phyloP scores from a whole-genome alignment of 2,888 invertebrate species.

The Drosophila eohydei region DNA sequence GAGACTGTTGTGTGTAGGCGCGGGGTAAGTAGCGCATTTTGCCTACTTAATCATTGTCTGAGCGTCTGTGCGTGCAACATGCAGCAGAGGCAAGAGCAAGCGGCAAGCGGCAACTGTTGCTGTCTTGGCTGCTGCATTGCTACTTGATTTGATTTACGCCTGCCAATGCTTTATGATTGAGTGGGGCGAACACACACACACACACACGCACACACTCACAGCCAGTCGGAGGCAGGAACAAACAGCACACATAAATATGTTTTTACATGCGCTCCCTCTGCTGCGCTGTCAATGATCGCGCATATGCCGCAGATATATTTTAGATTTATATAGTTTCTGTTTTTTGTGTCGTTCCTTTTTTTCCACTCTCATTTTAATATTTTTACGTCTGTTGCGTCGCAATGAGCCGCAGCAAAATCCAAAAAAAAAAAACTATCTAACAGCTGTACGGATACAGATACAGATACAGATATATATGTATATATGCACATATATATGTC shows the following conservation, averaged over 20 bases:
- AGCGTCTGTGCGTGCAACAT: slow-evolving; percentile 75
- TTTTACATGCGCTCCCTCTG: slow-evolving; percentile 46
- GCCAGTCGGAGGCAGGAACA: slow-evolving; percentile 39
- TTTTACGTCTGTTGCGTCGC: slow-evolving; percentile 84
- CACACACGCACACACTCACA: slow-evolving; percentile 8
- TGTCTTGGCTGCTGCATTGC: slow-evolving; percentile 49
- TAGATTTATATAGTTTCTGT: slow-evolving; percentile 56
- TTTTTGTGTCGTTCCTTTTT: slow-evolving; percentile 13
- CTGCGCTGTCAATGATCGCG: slow-evolving; percentile 57
- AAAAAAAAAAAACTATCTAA: slow-evolving; percentile 34
- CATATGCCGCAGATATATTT: slow-evolving; percentile 73
- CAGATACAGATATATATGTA: background rate
- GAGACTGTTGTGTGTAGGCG: slow-evolving; percentile 25
- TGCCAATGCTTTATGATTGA: slow-evolving; percentile 80
- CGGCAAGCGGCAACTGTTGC: slow-evolving; percentile 42
- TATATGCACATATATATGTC: background rate
- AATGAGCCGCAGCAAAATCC: slow-evolving; percentile 83
- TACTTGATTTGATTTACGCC: slow-evolving; percentile 81
- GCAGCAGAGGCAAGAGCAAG: slow-evolving; percentile 56
- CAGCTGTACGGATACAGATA: slow-evolving; percentile 50
- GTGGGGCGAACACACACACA: slow-evolving; percentile 59
- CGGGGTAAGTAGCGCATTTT: slow-evolving; percentile 63
- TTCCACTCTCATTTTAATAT: slow-evolving; percentile 61
- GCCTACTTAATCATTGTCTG: slow-evolving; percentile 79
- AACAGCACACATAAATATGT: slow-evolving; percentile 65